Conservation (phyloP, 1,140 invertebrate genomes). For the Drosophila parabipectinata region DNA sequence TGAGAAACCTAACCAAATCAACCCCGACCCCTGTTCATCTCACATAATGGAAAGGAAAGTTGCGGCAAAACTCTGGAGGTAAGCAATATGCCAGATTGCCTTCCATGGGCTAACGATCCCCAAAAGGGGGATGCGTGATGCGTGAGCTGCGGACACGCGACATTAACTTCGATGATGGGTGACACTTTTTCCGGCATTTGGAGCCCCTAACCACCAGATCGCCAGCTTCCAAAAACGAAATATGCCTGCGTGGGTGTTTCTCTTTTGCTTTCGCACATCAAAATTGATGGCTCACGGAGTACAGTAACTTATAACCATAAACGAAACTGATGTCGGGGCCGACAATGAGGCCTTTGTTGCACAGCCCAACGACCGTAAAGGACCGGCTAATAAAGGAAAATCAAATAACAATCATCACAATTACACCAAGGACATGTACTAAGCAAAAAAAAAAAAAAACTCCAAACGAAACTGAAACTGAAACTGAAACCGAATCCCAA, state of each 20-base stretch:
- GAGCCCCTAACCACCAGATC: background rate
- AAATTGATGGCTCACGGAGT: conserved; percentile 43
- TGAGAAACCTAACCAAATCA: conserved; percentile 2
- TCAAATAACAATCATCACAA: conserved; percentile 47
- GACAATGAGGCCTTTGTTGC: conserved; percentile 28
- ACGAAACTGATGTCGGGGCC: conserved; percentile 18
- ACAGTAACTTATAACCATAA: conserved; percentile 47
- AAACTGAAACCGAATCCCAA: conserved; percentile 1
- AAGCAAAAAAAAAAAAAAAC: background rate
- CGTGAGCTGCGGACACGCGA: conserved; percentile 30
- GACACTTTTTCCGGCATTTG: conserved; percentile 46
- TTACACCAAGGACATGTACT: conserved; percentile 29
- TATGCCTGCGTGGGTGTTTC: conserved; percentile 8
- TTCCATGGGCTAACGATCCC: conserved; percentile 19
- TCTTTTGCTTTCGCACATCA: conserved; percentile 16
- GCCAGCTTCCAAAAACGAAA: background rate
- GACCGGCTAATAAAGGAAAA: conserved; percentile 37
- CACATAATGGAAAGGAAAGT: conserved; percentile 73
- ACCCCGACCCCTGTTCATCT: conserved; percentile 20
- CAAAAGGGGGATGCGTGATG: conserved; percentile 6
- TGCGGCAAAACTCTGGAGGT: conserved; percentile 29
- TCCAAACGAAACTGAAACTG: background rate
- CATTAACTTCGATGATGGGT: conserved; percentile 39
- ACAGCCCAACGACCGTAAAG: conserved; percentile 25
- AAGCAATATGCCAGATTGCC: conserved; percentile 39